phyloP scores from a whole-genome alignment of 2,888 invertebrate species.

The Portevinia maculata region DNA sequence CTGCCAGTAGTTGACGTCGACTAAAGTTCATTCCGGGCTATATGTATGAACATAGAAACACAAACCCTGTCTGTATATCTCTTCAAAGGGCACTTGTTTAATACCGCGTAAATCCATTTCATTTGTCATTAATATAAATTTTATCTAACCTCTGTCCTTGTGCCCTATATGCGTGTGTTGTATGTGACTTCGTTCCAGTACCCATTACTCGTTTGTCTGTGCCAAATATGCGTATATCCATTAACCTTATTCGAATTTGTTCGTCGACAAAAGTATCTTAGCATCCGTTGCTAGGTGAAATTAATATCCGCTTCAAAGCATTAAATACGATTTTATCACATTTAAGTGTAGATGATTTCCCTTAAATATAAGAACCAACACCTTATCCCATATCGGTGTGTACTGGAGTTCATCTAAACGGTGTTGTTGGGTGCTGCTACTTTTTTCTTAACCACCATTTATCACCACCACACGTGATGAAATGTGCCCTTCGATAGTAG shows the following conservation, averaged over 20 bases:
- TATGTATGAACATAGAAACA: not conserved
- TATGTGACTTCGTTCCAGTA: slow-evolving; percentile 13
- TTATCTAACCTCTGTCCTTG: slow-evolving; percentile 53
- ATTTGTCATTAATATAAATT: slow-evolving; percentile 73
- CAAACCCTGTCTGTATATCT: slow-evolving; percentile 26
- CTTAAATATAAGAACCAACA: slow-evolving; percentile 74
- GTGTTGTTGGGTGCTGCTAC: slow-evolving; percentile 21
- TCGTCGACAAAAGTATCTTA: slow-evolving; percentile 56
- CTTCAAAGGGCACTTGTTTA: slow-evolving; percentile 67
- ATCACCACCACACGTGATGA: slow-evolving; percentile 48
- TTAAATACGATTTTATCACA: slow-evolving; percentile 68
- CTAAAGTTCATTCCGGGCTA: not conserved
- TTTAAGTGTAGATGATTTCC: slow-evolving; percentile 69
- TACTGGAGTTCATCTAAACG: too few relatives aligned
- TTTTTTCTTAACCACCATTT: slow-evolving; percentile 66
- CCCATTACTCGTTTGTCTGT: slow-evolving; percentile 30
- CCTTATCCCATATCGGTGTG: slow-evolving; percentile 69
- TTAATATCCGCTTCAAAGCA: slow-evolving; percentile 71
- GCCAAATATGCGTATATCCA: slow-evolving; percentile 53
- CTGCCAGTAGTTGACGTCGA: not conserved
- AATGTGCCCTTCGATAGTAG: slow-evolving; percentile 1
- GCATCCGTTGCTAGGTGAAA: slow-evolving; percentile 67
- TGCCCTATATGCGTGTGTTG: not conserved
- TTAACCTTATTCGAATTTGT: slow-evolving; percentile 25
- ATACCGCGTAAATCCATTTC: slow-evolving; percentile 74